phyloP scores from a whole-genome alignment of 2,797 vertebrate genomes.

The Crenichthys baileyi region DNA sequence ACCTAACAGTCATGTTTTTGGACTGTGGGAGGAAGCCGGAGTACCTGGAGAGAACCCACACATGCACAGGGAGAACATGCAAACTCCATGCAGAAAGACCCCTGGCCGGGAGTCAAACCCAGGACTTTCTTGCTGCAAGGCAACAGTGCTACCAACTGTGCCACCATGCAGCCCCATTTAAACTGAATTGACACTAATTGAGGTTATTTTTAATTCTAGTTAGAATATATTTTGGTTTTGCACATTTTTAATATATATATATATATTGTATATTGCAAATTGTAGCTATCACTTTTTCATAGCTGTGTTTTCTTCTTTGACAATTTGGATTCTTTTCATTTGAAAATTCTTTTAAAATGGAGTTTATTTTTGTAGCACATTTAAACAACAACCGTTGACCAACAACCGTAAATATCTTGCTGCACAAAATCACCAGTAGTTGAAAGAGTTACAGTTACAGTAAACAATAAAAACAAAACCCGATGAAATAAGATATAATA shows the following conservation, averaged over 20 bases:
- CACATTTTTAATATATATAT: not conserved
- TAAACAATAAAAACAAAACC: not conserved
- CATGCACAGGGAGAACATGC: too few species aligned
- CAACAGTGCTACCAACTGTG: too few species aligned
- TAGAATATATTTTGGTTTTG: not conserved
- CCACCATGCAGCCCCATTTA: not conserved
- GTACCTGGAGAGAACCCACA: too few species aligned
- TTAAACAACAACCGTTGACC: not conserved
- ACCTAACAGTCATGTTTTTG: too few species aligned
- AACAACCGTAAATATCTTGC: too few species aligned
- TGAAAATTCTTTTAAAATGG: not conserved
- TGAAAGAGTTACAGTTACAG: not conserved
- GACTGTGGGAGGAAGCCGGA: too few species aligned
- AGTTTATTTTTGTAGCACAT: not conserved
- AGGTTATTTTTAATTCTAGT: not conserved
- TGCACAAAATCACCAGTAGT: not conserved
- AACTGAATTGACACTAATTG: not conserved
- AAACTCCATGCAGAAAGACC: too few species aligned
- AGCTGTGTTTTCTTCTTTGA: not conserved
- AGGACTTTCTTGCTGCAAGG: too few species aligned
- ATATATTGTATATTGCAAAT: not conserved
- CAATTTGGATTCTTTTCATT: not conserved
- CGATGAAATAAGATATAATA: not conserved
- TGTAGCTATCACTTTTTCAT: not conserved
- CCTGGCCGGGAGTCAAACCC: too few species aligned